Base-by-base conservation (phyloP, 2,888 invertebrate genomes). In the Tetragnatha montana region DNA sequence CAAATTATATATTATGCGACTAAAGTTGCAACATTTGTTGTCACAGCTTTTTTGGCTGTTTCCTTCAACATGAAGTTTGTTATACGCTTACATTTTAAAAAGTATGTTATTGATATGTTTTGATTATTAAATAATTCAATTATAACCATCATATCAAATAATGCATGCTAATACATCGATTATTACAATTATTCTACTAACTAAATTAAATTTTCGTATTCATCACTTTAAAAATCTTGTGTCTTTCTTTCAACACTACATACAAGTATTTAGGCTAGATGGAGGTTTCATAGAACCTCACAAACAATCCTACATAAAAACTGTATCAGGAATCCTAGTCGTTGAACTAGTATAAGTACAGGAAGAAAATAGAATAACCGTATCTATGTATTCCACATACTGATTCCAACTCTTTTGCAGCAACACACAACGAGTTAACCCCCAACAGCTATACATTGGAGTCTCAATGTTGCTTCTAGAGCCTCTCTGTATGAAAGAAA, bases 81-180 rank as follows among this genome's bases (percentile, higher is more conserved):
- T 89, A 89, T 89, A 89, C 80, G 89, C 89, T 89, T 89, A 89
- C 81, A 89, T 89, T 89, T 89, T 89, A 88, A 88, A 83, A 89
- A 89, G 84, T 89, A 85, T 89, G 81, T 89, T 89, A 89, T 85
- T 85, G 89, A 89, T 89, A 89, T 81, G 88, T 89, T 89, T 89
- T 84, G 83, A 89, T 89, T 80, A 89, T 89, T 89, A 81, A 76
- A 89, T 85, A 81, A 89, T 81, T 89, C 81, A 81, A 84, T 89
- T 89, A 85, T 89, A 85, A 85, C 76, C 89, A 89, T 89, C 89
- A 89, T 89, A 89, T 89, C 89, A 89, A 60, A 88, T 89, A 89
- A 89, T 89, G 89, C 89, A 89, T 89, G 89, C 89, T 89, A 81
- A 76, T 89, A 89, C 89, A 89, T 89, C 89, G 85, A 89, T 89